These are phyloP conservation scores for Onchidella celtica DNA, from an alignment of 2,888 invertebrate species.

Conservation along the genomic window DNA sequence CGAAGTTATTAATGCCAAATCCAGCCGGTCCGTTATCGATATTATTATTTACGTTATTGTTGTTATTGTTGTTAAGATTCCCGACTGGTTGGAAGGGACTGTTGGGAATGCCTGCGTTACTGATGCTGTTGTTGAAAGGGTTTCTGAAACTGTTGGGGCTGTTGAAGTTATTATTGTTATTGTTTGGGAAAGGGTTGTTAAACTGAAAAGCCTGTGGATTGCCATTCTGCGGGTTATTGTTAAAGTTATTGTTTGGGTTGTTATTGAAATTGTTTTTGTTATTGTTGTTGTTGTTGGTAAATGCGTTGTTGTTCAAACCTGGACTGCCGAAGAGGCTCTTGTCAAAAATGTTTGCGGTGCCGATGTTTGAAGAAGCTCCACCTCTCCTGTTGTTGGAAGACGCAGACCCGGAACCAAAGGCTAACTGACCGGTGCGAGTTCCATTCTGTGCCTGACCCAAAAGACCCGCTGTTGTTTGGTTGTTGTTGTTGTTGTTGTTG, in stretches of 20 bases:
- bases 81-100: background rate
- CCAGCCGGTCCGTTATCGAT: background rate
- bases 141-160: background rate
- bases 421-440: background rate
- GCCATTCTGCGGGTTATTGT: background rate
- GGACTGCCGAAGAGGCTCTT: constrained; percentile 14
- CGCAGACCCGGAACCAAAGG: background rate
- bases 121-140: background rate
- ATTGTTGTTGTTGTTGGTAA: background rate
- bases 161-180: constrained; percentile 22
- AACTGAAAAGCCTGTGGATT: constrained; percentile 23
- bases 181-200: constrained; percentile 12
- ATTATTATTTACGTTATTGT: background rate
- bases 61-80: background rate
- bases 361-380: background rate
- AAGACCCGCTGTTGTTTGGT: background rate
- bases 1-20: background rate
- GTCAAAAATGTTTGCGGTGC: constrained; percentile 18
- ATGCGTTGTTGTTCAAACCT: constrained; percentile 13
- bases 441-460: background rate
- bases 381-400: background rate
- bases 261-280: background rate
- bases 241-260: background rate
- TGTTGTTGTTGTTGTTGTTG: background rate
- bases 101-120: background rate